Percentiles rank a stretch among this genome's conserved stretches.
These are phyloP conservation scores for Melanotaenia parkinsoni DNA, from an alignment of 2,797 vertebrate genomes.

Conservation along the genomic window DNA sequence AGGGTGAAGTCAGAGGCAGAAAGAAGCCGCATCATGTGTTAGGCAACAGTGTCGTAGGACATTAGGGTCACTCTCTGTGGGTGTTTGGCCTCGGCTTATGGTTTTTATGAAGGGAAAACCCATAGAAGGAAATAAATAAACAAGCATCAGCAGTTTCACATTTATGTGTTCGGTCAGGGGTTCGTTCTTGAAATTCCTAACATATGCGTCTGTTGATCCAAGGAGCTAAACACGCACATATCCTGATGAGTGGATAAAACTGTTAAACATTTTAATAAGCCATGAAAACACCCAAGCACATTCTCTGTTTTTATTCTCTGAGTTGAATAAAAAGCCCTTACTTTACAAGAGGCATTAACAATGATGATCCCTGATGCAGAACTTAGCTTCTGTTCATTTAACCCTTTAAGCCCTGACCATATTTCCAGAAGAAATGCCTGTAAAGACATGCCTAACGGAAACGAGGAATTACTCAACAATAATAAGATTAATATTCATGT, in stretches of 20 bases:
- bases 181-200: conserved; percentile 11
- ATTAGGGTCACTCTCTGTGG: conserved; percentile 52
- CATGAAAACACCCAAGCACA: conserved; percentile 12
- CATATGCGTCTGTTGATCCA: conserved; percentile 5
- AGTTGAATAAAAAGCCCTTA: not conserved
- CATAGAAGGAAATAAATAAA: conserved; percentile 55
- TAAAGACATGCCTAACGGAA: not conserved
- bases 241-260: conserved; percentile 39
- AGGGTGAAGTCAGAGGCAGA: conserved; percentile 54
- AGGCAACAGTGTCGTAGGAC: conserved; percentile 37
- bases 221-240: conserved; percentile 42
- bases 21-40: conserved; percentile 43
- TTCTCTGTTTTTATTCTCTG: conserved; percentile 7
- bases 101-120: conserved; percentile 48
- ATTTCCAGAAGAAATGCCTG: not conserved
- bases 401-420: too few relatives aligned
- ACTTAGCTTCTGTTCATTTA: not conserved
- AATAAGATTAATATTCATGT: not conserved
- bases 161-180: conserved; percentile 29
- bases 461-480: not conserved
- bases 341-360: not conserved
- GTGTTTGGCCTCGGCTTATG: conserved; percentile 59
- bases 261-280: conserved; percentile 40
- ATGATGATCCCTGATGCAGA: not conserved
- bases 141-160: conserved; percentile 36